These are phyloP conservation scores for Lasioglossum calceatum DNA, from an alignment of 2,888 invertebrate genomes.

Conservation along the genomic window DNA sequence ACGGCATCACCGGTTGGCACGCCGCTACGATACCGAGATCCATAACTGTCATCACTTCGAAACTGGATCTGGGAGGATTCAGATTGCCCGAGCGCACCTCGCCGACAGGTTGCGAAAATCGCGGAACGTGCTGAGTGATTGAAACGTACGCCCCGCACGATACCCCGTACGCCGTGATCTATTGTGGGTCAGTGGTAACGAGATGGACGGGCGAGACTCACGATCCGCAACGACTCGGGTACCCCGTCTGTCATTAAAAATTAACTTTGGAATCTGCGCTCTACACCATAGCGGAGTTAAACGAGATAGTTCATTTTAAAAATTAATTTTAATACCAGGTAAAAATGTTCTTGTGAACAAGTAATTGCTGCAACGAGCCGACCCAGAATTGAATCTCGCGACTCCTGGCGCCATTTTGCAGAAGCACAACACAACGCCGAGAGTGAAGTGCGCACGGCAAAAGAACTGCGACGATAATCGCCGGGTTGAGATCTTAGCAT, in stretches of 20 bases:
- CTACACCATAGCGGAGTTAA: neutral
- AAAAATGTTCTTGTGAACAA: neutral
- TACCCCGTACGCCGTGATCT: conserved; percentile 48
- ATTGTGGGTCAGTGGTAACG: conserved; percentile 47
- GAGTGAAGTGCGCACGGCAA: neutral
- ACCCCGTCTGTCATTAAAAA: neutral
- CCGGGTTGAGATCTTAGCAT: neutral
- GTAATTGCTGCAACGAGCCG: neutral
- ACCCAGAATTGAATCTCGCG: neutral
- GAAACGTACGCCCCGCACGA: conserved; percentile 57
- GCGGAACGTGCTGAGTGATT: conserved; percentile 66
- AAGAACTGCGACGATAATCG: neutral
- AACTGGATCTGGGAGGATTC: conserved; percentile 78
- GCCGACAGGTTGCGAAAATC: conserved; percentile 71
- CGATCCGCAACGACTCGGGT: neutral
- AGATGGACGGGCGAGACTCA: conserved; percentile 37
- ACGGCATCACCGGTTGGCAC: conserved; percentile 79
- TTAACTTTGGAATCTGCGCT: neutral
- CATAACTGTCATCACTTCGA: conserved; percentile 82
- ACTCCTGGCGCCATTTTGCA: neutral
- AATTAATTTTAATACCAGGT: neutral
- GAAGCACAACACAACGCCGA: neutral
- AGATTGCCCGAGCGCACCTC: conserved; percentile 67
- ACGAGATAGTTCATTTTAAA: neutral
- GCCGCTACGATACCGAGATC: conserved; percentile 78